Evolutionary conservation across 2,797 vertebrate species (phyloP).

Genomic region (Cuniculus paca): DNA sequence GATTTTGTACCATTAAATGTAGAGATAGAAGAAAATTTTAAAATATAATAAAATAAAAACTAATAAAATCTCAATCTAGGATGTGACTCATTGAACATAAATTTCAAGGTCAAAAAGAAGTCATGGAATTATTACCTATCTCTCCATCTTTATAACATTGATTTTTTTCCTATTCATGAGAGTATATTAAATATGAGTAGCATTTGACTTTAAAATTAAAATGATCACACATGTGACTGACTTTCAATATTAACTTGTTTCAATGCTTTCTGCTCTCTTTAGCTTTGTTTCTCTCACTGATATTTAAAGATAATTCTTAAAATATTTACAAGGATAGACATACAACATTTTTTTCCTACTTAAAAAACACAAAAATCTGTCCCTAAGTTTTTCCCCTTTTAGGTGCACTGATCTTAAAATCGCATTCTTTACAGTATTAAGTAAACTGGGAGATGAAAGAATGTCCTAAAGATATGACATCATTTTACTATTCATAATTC

Average conservation of each 20-base stretch:
- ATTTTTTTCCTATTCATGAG: neutral
- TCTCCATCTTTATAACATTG: neutral
- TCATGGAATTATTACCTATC: neutral
- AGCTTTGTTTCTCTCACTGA: neutral
- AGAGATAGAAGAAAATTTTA: neutral
- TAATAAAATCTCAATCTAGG: neutral
- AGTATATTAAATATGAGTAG: conserved; percentile 11
- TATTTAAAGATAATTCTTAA: conserved; percentile 53
- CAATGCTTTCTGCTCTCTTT: conserved; percentile 11
- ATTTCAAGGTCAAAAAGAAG: conserved; percentile 64
- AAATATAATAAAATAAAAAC: neutral
- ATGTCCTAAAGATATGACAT: conserved; percentile 3
- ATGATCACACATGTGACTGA: neutral
- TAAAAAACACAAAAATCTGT: conserved; percentile 11
- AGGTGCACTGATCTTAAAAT: conserved; percentile 18
- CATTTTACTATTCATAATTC: conserved; percentile 58
- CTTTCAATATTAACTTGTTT: conserved; percentile 58
- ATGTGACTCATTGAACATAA: neutral
- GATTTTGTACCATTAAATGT: neutral
- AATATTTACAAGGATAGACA: neutral
- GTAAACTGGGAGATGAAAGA: conserved; percentile 37
- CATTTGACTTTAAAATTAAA: conserved; percentile 60
- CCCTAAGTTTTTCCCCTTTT: neutral
- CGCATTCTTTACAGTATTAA: conserved; percentile 56
- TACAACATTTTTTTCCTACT: neutral